These are phyloP conservation scores for Paguma larvata DNA, from an alignment of 2,797 vertebrate genomes.

Conservation along the genomic window DNA sequence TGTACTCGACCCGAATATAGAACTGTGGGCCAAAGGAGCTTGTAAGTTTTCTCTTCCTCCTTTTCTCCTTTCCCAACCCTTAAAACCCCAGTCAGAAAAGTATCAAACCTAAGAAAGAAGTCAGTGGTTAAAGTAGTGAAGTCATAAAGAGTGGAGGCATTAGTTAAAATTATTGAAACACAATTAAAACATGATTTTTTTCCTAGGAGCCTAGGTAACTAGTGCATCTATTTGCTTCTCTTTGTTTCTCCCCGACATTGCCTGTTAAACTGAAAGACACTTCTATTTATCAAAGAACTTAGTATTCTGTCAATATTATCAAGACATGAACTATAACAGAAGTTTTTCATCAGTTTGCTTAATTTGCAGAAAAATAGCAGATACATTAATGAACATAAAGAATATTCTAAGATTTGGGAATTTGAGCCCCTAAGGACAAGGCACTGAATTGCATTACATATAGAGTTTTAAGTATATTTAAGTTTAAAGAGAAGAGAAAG, in stretches of 20 bases:
- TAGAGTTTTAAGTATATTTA: conserved; percentile 43
- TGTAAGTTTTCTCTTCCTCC: conserved; percentile 1
- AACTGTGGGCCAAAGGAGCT: not conserved
- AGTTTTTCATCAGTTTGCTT: conserved; percentile 24
- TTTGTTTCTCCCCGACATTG: not conserved
- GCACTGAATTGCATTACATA: not conserved
- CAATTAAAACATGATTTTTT: conserved; percentile 26
- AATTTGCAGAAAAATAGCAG: conserved; percentile 60
- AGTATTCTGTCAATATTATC: not conserved
- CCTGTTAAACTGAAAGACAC: not conserved
- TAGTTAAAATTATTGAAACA: conserved; percentile 55
- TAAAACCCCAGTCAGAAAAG: not conserved
- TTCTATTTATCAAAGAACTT: conserved; percentile 37
- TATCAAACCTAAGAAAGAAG: not conserved
- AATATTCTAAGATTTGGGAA: conserved; percentile 39
- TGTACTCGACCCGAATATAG: not conserved
- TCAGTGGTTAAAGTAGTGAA: conserved; percentile 12
- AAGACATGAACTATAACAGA: conserved; percentile 33
- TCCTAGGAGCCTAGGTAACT: not conserved
- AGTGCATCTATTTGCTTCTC: not conserved
- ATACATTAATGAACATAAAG: not conserved
- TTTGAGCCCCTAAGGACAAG: not conserved
- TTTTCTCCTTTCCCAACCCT: not conserved
- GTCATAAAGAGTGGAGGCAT: not conserved
- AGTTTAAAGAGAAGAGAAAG: conserved; percentile 34